phyloP scores from a whole-genome alignment of 1,140 invertebrate species.

The Diplogasteroides magnus region DNA sequence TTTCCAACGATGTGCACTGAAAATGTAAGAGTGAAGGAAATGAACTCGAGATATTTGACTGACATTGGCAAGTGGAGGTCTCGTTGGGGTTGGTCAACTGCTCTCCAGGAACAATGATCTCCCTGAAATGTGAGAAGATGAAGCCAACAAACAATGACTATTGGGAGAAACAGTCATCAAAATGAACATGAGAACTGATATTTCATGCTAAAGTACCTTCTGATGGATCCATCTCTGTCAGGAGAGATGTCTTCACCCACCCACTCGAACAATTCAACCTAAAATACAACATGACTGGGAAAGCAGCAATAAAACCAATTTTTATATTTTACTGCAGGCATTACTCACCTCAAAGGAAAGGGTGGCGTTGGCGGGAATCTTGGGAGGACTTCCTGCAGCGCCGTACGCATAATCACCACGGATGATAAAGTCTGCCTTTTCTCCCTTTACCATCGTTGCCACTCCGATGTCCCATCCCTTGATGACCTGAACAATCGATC shows the following conservation, averaged over 20 bases:
- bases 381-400: slow-evolving; percentile 23
- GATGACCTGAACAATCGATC: slow-evolving; percentile 11
- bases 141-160: no score
- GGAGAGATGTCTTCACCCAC: slow-evolving; percentile 27
- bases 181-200: no score
- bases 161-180: no score
- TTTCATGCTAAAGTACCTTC: no score
- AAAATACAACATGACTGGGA: not conserved
- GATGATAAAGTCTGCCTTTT: slow-evolving; percentile 16
- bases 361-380: slow-evolving; percentile 24
- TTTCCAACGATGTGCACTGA: slow-evolving; percentile 20
- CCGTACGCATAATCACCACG: slow-evolving; percentile 25
- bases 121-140: no score
- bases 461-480: slow-evolving; percentile 30
- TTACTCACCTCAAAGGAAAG: slow-evolving; percentile 16
- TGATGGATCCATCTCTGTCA: slow-evolving; percentile 18
- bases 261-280: slow-evolving; percentile 25
- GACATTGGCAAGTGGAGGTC: slow-evolving; percentile 12
- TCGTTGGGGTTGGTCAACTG: slow-evolving; percentile 25
- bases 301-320: not conserved
- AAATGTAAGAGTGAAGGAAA: not conserved
- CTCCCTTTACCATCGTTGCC: slow-evolving; percentile 20
- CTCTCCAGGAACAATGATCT: slow-evolving; percentile 19
- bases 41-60: not conserved
- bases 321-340: not conserved